phyloP scores from a whole-genome alignment of 2,113 vertebrate genomes.

The Pseudorhombus dupliciocellatus region DNA sequence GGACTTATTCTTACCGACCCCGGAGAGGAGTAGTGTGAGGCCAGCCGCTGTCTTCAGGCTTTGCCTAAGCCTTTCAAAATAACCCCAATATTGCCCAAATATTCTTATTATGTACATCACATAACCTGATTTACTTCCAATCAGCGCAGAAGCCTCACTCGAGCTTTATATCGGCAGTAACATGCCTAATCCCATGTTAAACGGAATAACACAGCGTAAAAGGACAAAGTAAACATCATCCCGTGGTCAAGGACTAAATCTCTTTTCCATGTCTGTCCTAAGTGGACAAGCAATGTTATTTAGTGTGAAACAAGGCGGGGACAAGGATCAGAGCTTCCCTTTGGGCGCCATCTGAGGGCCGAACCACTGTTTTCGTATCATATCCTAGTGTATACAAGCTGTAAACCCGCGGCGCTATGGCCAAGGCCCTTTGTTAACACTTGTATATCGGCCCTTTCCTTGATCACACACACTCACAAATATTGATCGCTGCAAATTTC shows the following conservation, averaged over 20 bases:
- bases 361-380: slow-evolving; percentile 75
- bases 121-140: slow-evolving; percentile 76
- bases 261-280: slow-evolving; percentile 75
- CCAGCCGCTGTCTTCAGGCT: slow-evolving; percentile 12
- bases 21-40: slow-evolving; percentile 25
- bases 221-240: slow-evolving; percentile 72
- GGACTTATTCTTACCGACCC: slow-evolving; percentile 5
- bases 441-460: slow-evolving; percentile 69
- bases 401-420: slow-evolving; percentile 64
- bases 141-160: slow-evolving; percentile 69
- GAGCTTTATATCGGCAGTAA: slow-evolving; percentile 70
- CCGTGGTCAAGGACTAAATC: slow-evolving; percentile 70
- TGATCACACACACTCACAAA: slow-evolving; percentile 68
- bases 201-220: slow-evolving; percentile 72
- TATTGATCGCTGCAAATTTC: slow-evolving; percentile 77
- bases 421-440: slow-evolving; percentile 76
- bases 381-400: slow-evolving; percentile 76
- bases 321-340: slow-evolving; percentile 77
- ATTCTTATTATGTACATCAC: slow-evolving; percentile 67
- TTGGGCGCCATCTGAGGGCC: slow-evolving; percentile 64
- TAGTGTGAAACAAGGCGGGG: slow-evolving; percentile 74
- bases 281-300: slow-evolving; percentile 82
- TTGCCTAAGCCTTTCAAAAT: slow-evolving; percentile 71
- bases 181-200: slow-evolving; percentile 81
- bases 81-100: slow-evolving; percentile 76